Conservation (phyloP, 2,888 invertebrate genomes). For the Eupithecia insigniata region DNA sequence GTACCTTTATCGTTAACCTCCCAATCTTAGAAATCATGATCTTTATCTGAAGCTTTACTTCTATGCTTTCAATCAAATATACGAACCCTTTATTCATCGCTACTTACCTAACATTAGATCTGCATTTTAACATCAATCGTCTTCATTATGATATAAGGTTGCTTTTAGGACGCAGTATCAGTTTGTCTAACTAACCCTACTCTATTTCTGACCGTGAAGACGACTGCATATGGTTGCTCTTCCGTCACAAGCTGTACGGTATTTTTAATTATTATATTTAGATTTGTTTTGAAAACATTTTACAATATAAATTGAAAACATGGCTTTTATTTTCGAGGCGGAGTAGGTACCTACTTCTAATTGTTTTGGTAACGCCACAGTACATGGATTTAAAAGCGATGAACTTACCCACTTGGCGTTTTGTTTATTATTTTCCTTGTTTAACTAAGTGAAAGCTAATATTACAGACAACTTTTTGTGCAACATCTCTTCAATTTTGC, state of each 20-base stretch:
- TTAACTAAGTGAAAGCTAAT: not conserved
- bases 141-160: conserved; percentile 21
- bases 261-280: conserved; percentile 46
- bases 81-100: conserved; percentile 13
- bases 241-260: conserved; percentile 57
- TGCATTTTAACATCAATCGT: conserved; percentile 13
- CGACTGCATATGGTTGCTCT: conserved; percentile 62
- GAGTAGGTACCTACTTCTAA: not conserved
- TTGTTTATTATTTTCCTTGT: no score
- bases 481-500: not conserved
- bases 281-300: conserved; percentile 45
- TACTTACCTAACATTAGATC: not conserved
- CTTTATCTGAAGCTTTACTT: conserved; percentile 9
- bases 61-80: conserved; percentile 6
- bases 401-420: not conserved
- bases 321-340: conserved; percentile 12
- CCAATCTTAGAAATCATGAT: not conserved
- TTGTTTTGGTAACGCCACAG: no score
- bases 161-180: conserved; percentile 12
- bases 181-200: conserved; percentile 62
- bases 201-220: conserved; percentile 73
- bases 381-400: not conserved
- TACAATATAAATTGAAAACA: conserved; percentile 21
- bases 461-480: not conserved
- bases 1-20: not conserved